A percentile compares a stretch with the other conserved stretches of the same genome.
These are phyloP conservation scores for Alentia gelatinosa DNA, from an alignment of 2,888 invertebrate species.

Conservation along the genomic window DNA sequence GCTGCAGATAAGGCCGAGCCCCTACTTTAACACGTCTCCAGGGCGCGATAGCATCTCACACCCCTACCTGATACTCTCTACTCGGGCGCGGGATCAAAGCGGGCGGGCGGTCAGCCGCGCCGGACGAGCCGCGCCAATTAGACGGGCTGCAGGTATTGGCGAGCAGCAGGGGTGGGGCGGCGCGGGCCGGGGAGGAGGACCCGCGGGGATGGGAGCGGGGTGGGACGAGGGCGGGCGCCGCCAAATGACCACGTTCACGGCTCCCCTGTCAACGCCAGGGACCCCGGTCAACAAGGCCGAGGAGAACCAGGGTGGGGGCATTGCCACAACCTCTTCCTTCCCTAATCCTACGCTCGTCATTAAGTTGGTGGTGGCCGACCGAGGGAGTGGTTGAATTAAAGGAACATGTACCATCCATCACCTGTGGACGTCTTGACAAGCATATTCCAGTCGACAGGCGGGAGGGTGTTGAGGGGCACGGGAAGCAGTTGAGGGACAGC, in stretches of 20 bases:
- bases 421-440: neutral
- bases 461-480: neutral
- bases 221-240: neutral
- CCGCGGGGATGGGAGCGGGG: neutral
- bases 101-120: neutral
- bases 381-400: conserved; percentile 22
- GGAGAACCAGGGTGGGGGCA: neutral
- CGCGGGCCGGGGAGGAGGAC: neutral
- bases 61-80: conserved; percentile 48
- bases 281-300: neutral
- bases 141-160: neutral
- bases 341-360: no score
- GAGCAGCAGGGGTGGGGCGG: neutral
- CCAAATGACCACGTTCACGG: neutral
- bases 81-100: conserved; percentile 33
- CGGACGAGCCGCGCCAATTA: neutral
- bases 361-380: no score
- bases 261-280: conserved; percentile 1
- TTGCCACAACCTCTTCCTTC: no score
- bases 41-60: conserved; percentile 4
- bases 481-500: neutral
- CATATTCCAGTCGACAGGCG: neutral
- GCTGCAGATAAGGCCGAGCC: neutral
- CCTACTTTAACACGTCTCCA: neutral
- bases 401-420: conserved; percentile 28